These are phyloP conservation scores for Microcebus lehilahytsara DNA, from an alignment of 2,113 vertebrate genomes.

Conservation along the genomic window DNA sequence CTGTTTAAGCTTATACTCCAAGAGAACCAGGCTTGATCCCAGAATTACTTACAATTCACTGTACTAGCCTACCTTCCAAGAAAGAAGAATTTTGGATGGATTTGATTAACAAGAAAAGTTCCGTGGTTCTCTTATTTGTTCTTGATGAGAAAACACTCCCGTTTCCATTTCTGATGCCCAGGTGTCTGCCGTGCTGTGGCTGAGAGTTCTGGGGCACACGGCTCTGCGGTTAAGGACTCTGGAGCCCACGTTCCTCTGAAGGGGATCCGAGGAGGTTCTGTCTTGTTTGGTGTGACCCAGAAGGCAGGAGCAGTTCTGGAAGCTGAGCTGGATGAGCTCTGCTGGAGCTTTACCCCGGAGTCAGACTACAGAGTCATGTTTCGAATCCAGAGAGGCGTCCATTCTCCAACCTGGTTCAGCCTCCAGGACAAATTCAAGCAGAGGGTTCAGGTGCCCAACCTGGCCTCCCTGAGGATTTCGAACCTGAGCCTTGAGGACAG, in stretches of 20 bases:
- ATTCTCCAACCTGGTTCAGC: background rate
- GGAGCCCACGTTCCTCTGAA: fast-evolving
- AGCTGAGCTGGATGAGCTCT: fast-evolving
- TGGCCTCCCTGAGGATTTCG: background rate
- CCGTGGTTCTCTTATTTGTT: background rate
- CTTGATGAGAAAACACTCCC: background rate
- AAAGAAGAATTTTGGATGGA: background rate
- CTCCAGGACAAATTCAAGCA: background rate
- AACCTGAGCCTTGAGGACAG: background rate
- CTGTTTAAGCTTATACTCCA: too few relatives aligned
- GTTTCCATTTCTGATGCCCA: background rate
- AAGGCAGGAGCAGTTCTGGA: fast-evolving
- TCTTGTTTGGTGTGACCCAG: background rate
- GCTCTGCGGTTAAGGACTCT: background rate
- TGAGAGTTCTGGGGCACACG: background rate
- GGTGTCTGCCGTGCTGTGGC: background rate
- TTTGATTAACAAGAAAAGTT: background rate
- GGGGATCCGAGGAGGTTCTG: background rate
- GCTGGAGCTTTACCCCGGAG: fast-evolving
- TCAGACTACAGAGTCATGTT: fast-evolving
- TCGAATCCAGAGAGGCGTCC: fast-evolving
- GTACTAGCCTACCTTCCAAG: background rate
- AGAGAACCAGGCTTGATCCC: background rate
- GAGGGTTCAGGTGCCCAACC: background rate
- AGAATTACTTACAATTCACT: background rate